phyloP scores from a whole-genome alignment of 2,797 vertebrate genomes.

The Karalla daura region DNA sequence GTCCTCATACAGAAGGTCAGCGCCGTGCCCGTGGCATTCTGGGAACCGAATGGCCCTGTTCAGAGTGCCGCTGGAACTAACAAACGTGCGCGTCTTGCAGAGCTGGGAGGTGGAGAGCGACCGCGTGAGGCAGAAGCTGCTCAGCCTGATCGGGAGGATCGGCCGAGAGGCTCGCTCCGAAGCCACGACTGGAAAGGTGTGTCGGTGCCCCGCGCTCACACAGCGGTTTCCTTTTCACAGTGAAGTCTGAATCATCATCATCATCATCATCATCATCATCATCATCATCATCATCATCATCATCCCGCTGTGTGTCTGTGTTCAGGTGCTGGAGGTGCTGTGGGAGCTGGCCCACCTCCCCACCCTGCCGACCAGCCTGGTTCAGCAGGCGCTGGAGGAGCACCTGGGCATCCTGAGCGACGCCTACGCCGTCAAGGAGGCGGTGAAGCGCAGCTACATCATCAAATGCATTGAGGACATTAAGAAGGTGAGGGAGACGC shows the following conservation, averaged over 20 bases:
- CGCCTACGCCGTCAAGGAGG: conserved; percentile 96
- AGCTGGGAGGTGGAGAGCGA: conserved; percentile 98
- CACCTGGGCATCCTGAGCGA: conserved; percentile 98
- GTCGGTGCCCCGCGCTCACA: neutral
- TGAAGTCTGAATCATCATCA: neutral
- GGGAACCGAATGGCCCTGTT: neutral
- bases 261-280: too few relatives aligned
- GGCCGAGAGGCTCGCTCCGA: conserved; percentile 96
- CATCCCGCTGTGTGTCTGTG: conserved; percentile 6
- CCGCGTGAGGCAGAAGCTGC: conserved; percentile 94
- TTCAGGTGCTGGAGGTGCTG: conserved; percentile 95
- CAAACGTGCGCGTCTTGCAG: conserved; percentile 67
- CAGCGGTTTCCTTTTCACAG: neutral
- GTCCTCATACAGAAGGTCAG: conserved; percentile 97
- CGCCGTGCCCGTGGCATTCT: neutral
- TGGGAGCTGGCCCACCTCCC: conserved; percentile 99
- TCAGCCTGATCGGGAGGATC: conserved; percentile 97
- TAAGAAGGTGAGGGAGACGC: conserved; percentile 89
- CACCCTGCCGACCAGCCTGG: conserved; percentile 91
- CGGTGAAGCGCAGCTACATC: conserved; percentile 95
- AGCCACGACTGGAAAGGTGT: conserved; percentile 94
- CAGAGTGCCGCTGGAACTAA: neutral
- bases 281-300: too few relatives aligned
- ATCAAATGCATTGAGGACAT: conserved; percentile 99
- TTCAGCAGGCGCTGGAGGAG: conserved; percentile 97